Percentiles rank a stretch among this genome's conserved stretches.
phyloP scores from a whole-genome alignment of 2,113 vertebrate species.

The Aleadryas rufinucha region DNA sequence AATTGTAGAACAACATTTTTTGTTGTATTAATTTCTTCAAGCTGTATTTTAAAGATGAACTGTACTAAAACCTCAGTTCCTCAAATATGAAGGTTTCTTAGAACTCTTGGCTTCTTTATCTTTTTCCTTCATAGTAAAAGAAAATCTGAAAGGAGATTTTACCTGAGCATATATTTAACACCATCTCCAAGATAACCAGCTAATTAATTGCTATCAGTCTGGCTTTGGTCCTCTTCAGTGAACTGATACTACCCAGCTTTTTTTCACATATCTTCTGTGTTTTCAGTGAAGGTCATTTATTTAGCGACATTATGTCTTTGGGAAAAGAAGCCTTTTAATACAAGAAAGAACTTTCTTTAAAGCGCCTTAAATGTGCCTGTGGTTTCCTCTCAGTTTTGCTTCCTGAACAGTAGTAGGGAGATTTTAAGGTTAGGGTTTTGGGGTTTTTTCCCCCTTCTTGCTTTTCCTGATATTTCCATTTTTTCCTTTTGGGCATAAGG shows the following conservation, averaged over 20 bases:
- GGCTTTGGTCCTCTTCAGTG: constrained; percentile 51
- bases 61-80: neutral
- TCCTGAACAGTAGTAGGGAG: neutral
- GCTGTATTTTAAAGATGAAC: neutral
- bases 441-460: neutral
- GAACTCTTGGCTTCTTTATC: constrained; percentile 12
- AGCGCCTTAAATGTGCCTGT: neutral
- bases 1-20: neutral
- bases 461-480: neutral
- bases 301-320: neutral
- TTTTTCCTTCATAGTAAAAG: constrained; percentile 24
- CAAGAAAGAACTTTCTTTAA: neutral
- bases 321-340: neutral
- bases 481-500: neutral
- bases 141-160: constrained; percentile 52
- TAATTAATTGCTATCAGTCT: constrained; percentile 60
- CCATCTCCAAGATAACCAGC: constrained; percentile 63
- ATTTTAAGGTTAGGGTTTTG: neutral
- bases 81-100: neutral
- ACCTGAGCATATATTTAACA: constrained; percentile 60
- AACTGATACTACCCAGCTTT: constrained; percentile 34
- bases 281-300: constrained; percentile 44
- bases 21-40: neutral
- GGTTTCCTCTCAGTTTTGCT: neutral
- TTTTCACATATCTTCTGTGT: constrained; percentile 24